Conservation (phyloP, 2,888 invertebrate genomes). For the Ichneumoninae sp. region DNA sequence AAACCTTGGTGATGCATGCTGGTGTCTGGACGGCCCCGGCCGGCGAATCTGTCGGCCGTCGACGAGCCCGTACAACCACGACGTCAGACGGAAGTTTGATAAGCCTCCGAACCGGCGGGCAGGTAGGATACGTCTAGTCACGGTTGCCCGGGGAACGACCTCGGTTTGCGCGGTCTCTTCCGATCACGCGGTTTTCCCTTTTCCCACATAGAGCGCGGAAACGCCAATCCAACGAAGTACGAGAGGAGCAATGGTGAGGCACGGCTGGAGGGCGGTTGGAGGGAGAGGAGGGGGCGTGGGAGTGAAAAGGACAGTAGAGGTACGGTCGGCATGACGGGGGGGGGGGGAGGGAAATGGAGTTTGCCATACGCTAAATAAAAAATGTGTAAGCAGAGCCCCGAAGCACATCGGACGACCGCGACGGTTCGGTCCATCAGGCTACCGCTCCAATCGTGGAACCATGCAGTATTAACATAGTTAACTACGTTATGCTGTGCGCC, state of each 20-base stretch:
- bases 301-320: not conserved
- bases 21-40: slow-evolving; percentile 60
- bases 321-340: not conserved
- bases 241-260: not conserved
- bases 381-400: not conserved
- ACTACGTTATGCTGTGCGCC: too few relatives aligned
- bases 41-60: not conserved
- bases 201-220: slow-evolving; percentile 24
- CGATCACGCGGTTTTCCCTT: slow-evolving; percentile 14
- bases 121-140: not conserved
- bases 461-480: not conserved
- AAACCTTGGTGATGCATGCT: slow-evolving; percentile 51
- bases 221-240: slow-evolving; percentile 3
- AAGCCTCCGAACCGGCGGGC: not conserved
- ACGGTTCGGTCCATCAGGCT: not conserved
- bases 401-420: not conserved
- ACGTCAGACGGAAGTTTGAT: slow-evolving; percentile 20
- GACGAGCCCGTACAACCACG: not conserved
- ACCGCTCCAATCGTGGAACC: not conserved
- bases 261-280: not conserved
- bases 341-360: not conserved
- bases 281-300: not conserved
- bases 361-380: slow-evolving; percentile 1
- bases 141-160: slow-evolving; percentile 42
- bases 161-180: slow-evolving; percentile 3